These are phyloP conservation scores for Phrynocephalus forsythii DNA, from an alignment of 2,797 vertebrate species.

Conservation along the genomic window DNA sequence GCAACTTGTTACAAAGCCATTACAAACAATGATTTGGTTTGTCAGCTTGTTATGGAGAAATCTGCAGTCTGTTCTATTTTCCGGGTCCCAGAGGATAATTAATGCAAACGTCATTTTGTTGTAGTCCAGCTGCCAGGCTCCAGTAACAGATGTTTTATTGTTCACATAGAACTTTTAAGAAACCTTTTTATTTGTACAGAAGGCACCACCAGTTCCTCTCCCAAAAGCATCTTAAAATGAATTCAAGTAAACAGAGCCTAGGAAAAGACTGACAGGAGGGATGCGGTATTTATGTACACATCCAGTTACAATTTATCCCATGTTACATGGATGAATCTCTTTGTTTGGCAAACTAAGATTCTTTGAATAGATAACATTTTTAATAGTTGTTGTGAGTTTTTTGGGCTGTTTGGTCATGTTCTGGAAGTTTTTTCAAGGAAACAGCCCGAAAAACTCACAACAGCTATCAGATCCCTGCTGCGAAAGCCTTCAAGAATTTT, in stretches of 20 bases:
- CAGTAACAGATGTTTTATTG: slow-evolving; percentile 81
- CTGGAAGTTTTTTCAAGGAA: no score
- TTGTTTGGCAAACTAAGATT: not conserved
- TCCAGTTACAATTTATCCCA: slow-evolving; percentile 21
- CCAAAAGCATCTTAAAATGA: not conserved
- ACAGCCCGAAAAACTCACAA: no score
- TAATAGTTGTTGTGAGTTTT: no score
- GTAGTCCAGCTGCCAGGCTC: slow-evolving; percentile 75
- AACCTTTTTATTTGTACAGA: slow-evolving; percentile 49
- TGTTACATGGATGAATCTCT: fast-evolving
- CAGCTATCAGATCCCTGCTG: no score
- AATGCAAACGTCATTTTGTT: slow-evolving; percentile 73
- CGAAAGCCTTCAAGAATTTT: not conserved
- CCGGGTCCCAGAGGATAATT: slow-evolving; percentile 65
- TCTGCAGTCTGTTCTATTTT: slow-evolving; percentile 4
- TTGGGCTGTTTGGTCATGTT: no score
- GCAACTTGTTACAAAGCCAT: slow-evolving; percentile 16
- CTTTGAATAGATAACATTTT: not conserved
- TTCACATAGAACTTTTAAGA: slow-evolving; percentile 65
- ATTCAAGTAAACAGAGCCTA: slow-evolving; percentile 37
- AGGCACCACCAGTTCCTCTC: slow-evolving; percentile 3
- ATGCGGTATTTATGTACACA: slow-evolving; percentile 13
- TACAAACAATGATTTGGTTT: slow-evolving; percentile 40
- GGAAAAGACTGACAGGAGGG: slow-evolving; percentile 15
- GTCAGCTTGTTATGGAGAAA: slow-evolving; percentile 49